These are phyloP conservation scores for Cyanoramphus novaezelandiae DNA, from an alignment of 2,113 vertebrate genomes.

Conservation along the genomic window DNA sequence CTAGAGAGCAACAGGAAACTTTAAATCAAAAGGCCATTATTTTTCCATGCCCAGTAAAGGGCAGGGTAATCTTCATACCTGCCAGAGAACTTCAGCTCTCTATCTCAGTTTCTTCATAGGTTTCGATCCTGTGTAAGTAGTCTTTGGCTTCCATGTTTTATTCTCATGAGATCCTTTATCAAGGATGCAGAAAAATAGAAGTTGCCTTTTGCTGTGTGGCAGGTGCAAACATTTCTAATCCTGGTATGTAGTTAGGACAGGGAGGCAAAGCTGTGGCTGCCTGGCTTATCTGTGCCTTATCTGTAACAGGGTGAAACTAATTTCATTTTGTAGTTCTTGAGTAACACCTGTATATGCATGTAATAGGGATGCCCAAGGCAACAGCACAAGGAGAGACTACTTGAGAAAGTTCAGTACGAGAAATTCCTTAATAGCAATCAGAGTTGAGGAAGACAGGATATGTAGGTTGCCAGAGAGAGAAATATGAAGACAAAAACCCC, in stretches of 20 bases:
- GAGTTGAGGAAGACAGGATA: not conserved
- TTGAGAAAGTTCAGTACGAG: not conserved
- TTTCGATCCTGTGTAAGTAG: not conserved
- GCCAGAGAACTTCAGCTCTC: not conserved
- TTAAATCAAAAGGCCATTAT: conserved; percentile 48
- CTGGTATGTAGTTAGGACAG: fast-evolving
- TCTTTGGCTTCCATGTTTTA: not conserved
- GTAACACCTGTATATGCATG: fast-evolving
- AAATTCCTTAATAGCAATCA: not conserved
- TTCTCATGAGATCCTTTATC: not conserved
- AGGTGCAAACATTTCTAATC: not conserved
- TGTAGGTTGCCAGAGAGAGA: not conserved
- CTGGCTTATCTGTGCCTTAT: not conserved
- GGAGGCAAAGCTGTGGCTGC: not conserved
- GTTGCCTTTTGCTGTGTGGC: not conserved
- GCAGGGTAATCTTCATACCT: not conserved
- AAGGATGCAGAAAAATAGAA: not conserved
- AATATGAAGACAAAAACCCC: not conserved
- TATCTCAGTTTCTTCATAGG: not conserved
- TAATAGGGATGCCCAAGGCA: not conserved
- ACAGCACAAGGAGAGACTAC: not conserved
- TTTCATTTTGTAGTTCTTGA: not conserved
- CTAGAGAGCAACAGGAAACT: conserved; percentile 19
- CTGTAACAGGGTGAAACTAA: not conserved
- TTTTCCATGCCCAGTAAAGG: not conserved